phyloP scores from a whole-genome alignment of 1,140 invertebrate species.

The Drosophila sproati region DNA sequence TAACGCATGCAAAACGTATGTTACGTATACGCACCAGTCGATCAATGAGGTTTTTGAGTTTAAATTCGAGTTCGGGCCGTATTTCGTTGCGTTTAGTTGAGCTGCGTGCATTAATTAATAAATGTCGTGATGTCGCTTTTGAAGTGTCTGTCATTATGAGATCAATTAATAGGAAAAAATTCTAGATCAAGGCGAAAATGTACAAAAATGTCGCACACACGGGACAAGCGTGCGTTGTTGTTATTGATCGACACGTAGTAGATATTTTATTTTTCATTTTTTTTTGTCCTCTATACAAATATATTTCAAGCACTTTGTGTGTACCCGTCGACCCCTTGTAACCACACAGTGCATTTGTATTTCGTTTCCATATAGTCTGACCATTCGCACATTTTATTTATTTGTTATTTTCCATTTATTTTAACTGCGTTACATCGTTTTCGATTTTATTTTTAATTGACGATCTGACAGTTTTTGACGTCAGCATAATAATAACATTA shows the following conservation, averaged over 20 bases:
- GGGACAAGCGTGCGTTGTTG: slow-evolving; percentile 52
- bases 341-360: slow-evolving; percentile 4
- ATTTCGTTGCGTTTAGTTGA: slow-evolving; percentile 30
- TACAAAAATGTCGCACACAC: slow-evolving; percentile 78
- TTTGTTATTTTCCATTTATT: slow-evolving; percentile 31
- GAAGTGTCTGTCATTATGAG: slow-evolving; percentile 84
- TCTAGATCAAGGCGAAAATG: slow-evolving; percentile 82
- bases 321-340: slow-evolving; percentile 32
- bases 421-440: slow-evolving; percentile 5
- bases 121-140: slow-evolving; percentile 84
- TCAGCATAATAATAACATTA: slow-evolving; percentile 42
- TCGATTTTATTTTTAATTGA: slow-evolving; percentile 23
- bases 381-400: slow-evolving; percentile 29
- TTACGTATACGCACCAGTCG: slow-evolving; percentile 66
- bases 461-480: slow-evolving; percentile 14
- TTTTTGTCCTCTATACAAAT: slow-evolving; percentile 34
- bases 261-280: slow-evolving; percentile 42
- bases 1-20: slow-evolving; percentile 66
- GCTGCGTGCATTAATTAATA: slow-evolving; percentile 80
- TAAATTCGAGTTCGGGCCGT: slow-evolving; percentile 32
- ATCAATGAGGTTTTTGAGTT: slow-evolving; percentile 38
- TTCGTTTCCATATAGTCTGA: slow-evolving; percentile 32
- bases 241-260: slow-evolving; percentile 46
- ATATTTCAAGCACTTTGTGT: slow-evolving; percentile 9
- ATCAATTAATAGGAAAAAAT: slow-evolving; percentile 84